A percentile compares a stretch with the other conserved stretches of the same genome.
These are phyloP conservation scores for Drosophila orosa DNA, from an alignment of 1,140 invertebrate species.

Conservation along the genomic window DNA sequence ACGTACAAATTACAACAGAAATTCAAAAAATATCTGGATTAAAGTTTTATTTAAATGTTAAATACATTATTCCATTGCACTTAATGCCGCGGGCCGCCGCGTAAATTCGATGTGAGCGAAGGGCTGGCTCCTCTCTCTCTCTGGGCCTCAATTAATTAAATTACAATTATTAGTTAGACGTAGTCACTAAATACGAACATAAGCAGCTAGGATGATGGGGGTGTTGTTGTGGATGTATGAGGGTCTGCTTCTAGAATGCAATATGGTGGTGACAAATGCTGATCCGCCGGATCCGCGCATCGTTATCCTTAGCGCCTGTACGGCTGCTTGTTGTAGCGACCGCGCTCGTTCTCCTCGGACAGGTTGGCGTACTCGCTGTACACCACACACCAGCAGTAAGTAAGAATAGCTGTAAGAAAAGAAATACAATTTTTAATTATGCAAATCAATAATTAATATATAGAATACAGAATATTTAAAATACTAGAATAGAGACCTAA, in stretches of 20 bases:
- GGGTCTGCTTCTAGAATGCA: constrained; percentile 40
- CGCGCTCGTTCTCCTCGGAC: constrained; percentile 88
- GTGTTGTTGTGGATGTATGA: constrained; percentile 1
- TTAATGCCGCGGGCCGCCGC: constrained; percentile 46
- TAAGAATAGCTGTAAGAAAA: constrained; percentile 86
- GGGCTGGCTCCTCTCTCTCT: constrained; percentile 17
- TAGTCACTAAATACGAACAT: constrained; percentile 71
- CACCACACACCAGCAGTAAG: constrained; percentile 91
- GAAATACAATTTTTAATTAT: constrained; percentile 1
- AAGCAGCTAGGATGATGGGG: constrained; percentile 52
- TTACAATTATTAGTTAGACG: constrained; percentile 74
- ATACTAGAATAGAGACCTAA: background rate
- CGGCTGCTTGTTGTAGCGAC: constrained; percentile 87
- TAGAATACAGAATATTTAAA: too few relatives aligned
- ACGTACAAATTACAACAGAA: constrained; percentile 69
- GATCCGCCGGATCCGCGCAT: background rate
- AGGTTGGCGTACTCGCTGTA: constrained; percentile 91
- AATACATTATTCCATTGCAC: constrained; percentile 73
- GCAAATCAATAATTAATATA: background rate
- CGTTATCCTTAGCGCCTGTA: constrained; percentile 85
- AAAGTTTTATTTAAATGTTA: constrained; percentile 69
- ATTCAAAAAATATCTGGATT: constrained; percentile 59
- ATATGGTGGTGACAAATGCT: constrained; percentile 27
- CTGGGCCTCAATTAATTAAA: constrained; percentile 55
- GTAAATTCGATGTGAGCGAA: constrained; percentile 58